Base-by-base conservation (phyloP, 2,888 invertebrate species). In the Patella ulyssiponensis region DNA sequence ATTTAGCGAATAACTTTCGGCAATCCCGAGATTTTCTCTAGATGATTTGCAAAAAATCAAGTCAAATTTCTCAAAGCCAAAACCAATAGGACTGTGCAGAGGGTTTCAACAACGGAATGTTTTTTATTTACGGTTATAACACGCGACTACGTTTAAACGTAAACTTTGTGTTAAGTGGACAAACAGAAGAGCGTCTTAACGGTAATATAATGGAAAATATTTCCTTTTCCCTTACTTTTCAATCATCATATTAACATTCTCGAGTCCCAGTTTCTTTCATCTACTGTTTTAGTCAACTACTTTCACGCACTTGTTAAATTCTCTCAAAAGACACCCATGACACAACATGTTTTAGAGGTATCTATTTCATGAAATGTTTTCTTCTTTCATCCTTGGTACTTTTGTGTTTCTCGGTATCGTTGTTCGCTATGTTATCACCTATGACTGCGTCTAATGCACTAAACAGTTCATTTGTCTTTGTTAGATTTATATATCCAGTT, bases 191-290 rank as follows among this genome's bases (percentile, higher is more conserved):
- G 23, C 64, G 64, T 23, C 64, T 23, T 23, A 64, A 64, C 64
- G 23, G 12, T 64, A 64, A 23, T 64, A 64, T 64, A 64, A 23
- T 64, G 44, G 64, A 64, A 64, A 64, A 64, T 64, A 64, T 64
- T 64, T 64, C 64, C 23, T 64, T 64, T 64, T 23, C 64, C 23
- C 20, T 23, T 23, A 23, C 23, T 64, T 64, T 23, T 64, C 23
- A 64, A 64, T 64, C 64, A 64, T 64, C 64, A 64, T 23, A 64
- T 64, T 64, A 64, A 64, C 64, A 64, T 64, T 64, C 64, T 23
- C 23, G 20, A 64, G 64, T 23, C 64, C 64, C 14, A 23, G 23
- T 20, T 20, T 64, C 64, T 64, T 64, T 64, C 64, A 64, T 64
- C 20, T 64, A 23, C 20, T 23, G 64, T 23, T 64, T 64, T 64